These are phyloP conservation scores for Lepus europaeus DNA, from an alignment of 2,113 vertebrate species.

Conservation along the genomic window DNA sequence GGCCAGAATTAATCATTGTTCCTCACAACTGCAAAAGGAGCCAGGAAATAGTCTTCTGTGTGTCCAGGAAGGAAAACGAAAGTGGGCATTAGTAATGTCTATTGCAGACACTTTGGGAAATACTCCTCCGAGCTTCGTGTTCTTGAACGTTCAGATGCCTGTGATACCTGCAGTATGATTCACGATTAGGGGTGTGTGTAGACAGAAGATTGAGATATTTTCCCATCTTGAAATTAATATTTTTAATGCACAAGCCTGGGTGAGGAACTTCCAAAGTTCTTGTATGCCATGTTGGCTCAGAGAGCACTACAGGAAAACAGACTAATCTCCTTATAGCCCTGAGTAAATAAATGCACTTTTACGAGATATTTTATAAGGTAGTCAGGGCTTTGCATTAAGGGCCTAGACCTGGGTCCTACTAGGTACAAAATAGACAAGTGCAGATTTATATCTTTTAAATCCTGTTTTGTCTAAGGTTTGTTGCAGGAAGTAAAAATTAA, in stretches of 20 bases:
- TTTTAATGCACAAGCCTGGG: conserved; percentile 7
- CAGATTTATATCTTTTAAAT: conserved; percentile 60
- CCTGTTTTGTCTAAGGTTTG: conserved; percentile 50
- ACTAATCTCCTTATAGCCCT: conserved; percentile 62
- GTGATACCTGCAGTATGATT: too few relatives aligned
- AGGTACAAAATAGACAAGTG: conserved; percentile 45
- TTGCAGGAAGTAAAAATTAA: conserved; percentile 59
- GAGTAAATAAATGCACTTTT: conserved; percentile 77
- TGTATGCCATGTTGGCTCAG: conserved; percentile 35
- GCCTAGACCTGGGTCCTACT: conserved; percentile 32
- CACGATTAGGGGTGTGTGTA: not conserved
- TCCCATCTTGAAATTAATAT: conserved; percentile 13
- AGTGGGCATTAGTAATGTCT: not conserved
- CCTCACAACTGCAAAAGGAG: not conserved
- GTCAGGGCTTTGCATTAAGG: conserved; percentile 66
- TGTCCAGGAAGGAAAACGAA: conserved; percentile 8
- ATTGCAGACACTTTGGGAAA: not conserved
- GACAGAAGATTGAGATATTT: not conserved
- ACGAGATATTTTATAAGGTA: conserved; percentile 74
- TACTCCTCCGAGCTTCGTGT: not conserved
- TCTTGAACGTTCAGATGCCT: conserved; percentile 1
- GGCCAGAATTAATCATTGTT: not conserved
- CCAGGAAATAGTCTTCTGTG: not conserved
- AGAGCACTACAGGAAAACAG: conserved; percentile 68
- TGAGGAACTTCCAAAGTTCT: conserved; percentile 50